A percentile compares a stretch with the other conserved stretches of the same genome.
phyloP scores from a whole-genome alignment of 2,113 vertebrate species.

The Synchiropus splendidus region DNA sequence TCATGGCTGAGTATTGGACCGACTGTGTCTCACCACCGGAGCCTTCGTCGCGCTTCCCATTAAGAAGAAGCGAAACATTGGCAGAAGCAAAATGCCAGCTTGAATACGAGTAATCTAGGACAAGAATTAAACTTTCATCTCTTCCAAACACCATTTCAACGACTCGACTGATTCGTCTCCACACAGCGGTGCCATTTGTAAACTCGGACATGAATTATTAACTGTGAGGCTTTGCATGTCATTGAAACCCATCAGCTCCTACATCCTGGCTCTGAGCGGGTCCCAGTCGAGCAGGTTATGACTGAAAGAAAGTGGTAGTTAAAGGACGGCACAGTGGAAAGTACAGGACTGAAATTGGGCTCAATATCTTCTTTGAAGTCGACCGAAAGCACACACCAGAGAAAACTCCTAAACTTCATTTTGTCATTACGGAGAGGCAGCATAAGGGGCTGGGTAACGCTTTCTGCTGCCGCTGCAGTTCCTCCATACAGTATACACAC shows the following conservation, averaged over 20 bases:
- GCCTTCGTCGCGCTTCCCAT: constrained; percentile 39
- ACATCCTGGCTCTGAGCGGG: constrained; percentile 39
- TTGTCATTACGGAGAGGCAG: constrained; percentile 45
- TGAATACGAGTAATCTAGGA: constrained; percentile 60
- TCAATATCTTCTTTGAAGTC: not conserved
- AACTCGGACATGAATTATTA: constrained; percentile 66
- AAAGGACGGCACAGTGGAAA: not conserved
- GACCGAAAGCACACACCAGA: constrained; percentile 12
- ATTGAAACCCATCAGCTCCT: constrained; percentile 38
- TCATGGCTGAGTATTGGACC: no score
- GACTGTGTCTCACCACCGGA: constrained; percentile 3
- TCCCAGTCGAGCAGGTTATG: constrained; percentile 28
- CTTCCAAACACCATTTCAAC: constrained; percentile 58
- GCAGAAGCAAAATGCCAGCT: constrained; percentile 47
- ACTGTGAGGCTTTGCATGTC: constrained; percentile 52
- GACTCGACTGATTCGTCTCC: constrained; percentile 54
- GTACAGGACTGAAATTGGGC: not conserved
- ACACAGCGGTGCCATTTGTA: constrained; percentile 65
- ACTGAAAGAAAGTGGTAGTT: not conserved
- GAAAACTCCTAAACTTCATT: constrained; percentile 46
- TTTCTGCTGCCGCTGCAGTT: constrained; percentile 62
- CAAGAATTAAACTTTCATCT: constrained; percentile 69
- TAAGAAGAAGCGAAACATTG: constrained; percentile 34
- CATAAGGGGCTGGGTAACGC: constrained; percentile 44
- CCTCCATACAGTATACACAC: constrained; percentile 47